Conservation (phyloP, 2,113 vertebrate species). For the Lophochroa leadbeateri region DNA sequence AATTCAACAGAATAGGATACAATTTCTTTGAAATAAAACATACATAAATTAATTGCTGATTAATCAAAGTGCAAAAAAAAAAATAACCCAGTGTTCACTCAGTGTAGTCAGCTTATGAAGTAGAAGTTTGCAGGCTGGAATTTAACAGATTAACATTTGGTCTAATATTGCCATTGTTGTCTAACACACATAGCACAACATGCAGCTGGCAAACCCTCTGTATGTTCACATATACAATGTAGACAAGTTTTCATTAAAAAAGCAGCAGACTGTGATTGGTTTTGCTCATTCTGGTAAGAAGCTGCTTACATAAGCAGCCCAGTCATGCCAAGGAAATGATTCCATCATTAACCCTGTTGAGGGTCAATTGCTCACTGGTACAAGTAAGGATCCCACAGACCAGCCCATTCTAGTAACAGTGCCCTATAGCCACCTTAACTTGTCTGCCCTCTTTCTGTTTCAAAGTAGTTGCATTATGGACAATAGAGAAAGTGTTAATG, state of each 20-base stretch:
- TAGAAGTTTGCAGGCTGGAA: neutral
- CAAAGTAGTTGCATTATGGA: neutral
- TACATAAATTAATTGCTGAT: neutral
- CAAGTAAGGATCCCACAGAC: neutral
- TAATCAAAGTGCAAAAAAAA: neutral
- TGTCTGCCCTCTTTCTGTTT: neutral
- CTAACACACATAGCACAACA: neutral
- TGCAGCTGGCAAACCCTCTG: neutral
- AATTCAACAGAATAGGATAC: neutral
- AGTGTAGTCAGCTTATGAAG: neutral
- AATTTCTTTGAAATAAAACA: neutral
- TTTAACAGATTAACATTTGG: neutral
- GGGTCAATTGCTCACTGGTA: neutral
- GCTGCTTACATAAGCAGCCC: neutral
- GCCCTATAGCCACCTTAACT: rapidly evolving
- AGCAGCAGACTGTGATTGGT: neutral
- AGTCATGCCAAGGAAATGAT: neutral
- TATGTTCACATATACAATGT: neutral
- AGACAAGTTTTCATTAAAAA: neutral
- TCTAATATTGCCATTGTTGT: rapidly evolving
- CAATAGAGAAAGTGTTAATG: neutral
- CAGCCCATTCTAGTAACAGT: neutral
- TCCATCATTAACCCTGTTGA: neutral
- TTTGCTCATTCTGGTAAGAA: neutral
- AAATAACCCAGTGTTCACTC: neutral